Conservation (phyloP, 2,888 invertebrate species). For the Bugula neritina region DNA sequence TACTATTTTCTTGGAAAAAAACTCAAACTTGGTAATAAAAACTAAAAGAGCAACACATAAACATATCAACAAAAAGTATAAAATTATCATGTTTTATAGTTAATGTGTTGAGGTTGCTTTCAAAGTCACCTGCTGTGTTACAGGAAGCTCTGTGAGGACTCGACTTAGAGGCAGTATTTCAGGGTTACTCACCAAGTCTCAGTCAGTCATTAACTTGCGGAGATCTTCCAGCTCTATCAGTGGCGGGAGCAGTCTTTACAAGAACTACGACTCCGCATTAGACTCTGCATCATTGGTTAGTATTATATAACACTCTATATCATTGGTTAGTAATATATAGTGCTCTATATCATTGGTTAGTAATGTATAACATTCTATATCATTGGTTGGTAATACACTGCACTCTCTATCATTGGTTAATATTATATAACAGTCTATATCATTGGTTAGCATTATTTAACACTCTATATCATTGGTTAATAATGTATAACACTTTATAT, state of each 20-base stretch:
- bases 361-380: neutral
- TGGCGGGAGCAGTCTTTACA: slow-evolving; percentile 5
- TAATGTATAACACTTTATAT: too few relatives aligned
- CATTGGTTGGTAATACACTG: neutral
- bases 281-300: slow-evolving; percentile 9
- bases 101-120: too few relatives aligned
- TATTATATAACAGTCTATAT: neutral
- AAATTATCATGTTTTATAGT: too few relatives aligned
- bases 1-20: too few relatives aligned
- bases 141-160: neutral
- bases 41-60: too few relatives aligned
- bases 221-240: slow-evolving; percentile 4
- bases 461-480: too few relatives aligned
- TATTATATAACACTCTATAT: neutral
- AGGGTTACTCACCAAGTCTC: neutral
- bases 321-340: neutral
- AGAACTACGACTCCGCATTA: slow-evolving; percentile 23
- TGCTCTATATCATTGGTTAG: neutral
- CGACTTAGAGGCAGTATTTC: neutral
- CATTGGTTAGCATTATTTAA: too few relatives aligned
- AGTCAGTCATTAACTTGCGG: slow-evolving; percentile 1
- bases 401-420: neutral
- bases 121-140: too few relatives aligned
- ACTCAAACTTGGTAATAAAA: too few relatives aligned
- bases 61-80: too few relatives aligned